Evolutionary conservation across 2,888 invertebrate species (phyloP).

Genomic region (Phoronis australis): DNA sequence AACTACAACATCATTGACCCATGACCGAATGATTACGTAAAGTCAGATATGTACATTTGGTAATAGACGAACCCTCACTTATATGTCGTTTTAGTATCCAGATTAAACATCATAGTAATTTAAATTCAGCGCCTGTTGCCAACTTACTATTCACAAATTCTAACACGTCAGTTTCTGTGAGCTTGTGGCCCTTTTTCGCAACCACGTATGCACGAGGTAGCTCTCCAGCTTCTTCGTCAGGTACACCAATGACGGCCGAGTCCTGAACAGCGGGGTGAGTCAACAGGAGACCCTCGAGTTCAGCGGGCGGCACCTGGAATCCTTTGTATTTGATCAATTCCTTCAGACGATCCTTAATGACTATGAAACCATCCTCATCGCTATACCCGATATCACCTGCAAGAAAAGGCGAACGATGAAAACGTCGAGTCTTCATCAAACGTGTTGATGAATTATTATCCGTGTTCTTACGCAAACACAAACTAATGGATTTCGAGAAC

Average conservation of each 20-base stretch:
- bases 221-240: constrained; percentile 62
- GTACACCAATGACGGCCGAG: constrained; percentile 71
- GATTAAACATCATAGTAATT: too few relatives aligned
- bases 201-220: constrained; percentile 72
- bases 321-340: constrained; percentile 89
- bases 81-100: too few relatives aligned
- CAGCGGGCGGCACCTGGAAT: constrained; percentile 79
- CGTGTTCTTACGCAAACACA: too few relatives aligned
- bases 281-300: constrained; percentile 74
- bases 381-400: constrained; percentile 75
- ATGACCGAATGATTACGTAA: too few relatives aligned
- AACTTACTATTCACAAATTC: constrained; percentile 31
- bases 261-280: constrained; percentile 69
- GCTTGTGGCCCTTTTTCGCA: constrained; percentile 50
- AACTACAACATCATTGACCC: too few relatives aligned
- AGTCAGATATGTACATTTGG: too few relatives aligned
- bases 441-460: too few relatives aligned
- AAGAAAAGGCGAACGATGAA: constrained; percentile 25
- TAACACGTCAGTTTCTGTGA: constrained; percentile 59
- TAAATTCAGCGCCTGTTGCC: too few relatives aligned
- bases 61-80: too few relatives aligned
- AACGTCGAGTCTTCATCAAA: too few relatives aligned
- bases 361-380: constrained; percentile 72
- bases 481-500: too few relatives aligned
- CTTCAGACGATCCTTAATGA: constrained; percentile 80